phyloP scores from a whole-genome alignment of 2,888 invertebrate genomes.

The Polymixis flavicincta region DNA sequence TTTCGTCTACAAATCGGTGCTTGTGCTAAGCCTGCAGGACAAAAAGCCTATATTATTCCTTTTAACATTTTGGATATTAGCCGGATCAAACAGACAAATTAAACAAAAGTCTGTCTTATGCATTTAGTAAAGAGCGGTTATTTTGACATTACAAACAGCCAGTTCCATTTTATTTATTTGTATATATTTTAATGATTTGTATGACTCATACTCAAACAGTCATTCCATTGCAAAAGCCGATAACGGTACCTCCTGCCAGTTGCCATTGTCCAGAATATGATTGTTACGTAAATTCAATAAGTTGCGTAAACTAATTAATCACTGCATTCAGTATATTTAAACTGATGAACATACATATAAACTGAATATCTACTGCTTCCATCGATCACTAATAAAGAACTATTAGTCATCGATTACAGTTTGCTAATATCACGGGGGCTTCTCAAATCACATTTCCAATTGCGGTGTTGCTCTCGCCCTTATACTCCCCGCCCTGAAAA shows the following conservation, averaged over 20 bases:
- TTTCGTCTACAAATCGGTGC: too few species aligned
- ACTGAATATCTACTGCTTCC: slow-evolving; percentile 1
- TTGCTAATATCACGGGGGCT: too few species aligned
- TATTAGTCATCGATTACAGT: too few species aligned
- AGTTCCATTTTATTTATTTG: too few species aligned
- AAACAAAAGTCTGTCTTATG: too few species aligned
- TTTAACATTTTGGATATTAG: too few species aligned
- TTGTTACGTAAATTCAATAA: slow-evolving; percentile 37
- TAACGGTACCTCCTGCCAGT: slow-evolving; percentile 14
- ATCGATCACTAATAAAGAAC: too few species aligned
- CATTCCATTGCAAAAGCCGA: slow-evolving; percentile 10
- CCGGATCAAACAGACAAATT: too few species aligned
- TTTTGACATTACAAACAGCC: too few species aligned
- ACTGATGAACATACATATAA: not conserved
- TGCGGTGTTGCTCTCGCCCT: not conserved
- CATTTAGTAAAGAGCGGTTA: too few species aligned
- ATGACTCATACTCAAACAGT: slow-evolving; percentile 39
- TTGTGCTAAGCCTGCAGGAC: too few species aligned
- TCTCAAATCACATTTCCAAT: not conserved
- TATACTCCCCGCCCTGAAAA: not conserved
- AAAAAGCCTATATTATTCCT: too few species aligned
- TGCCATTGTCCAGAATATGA: slow-evolving; percentile 35
- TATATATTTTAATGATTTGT: not conserved
- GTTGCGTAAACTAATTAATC: slow-evolving; percentile 27
- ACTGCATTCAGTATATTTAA: slow-evolving; percentile 9